These are phyloP conservation scores for Pseudomyrmex concolor DNA, from an alignment of 1,140 invertebrate genomes.

Conservation along the genomic window DNA sequence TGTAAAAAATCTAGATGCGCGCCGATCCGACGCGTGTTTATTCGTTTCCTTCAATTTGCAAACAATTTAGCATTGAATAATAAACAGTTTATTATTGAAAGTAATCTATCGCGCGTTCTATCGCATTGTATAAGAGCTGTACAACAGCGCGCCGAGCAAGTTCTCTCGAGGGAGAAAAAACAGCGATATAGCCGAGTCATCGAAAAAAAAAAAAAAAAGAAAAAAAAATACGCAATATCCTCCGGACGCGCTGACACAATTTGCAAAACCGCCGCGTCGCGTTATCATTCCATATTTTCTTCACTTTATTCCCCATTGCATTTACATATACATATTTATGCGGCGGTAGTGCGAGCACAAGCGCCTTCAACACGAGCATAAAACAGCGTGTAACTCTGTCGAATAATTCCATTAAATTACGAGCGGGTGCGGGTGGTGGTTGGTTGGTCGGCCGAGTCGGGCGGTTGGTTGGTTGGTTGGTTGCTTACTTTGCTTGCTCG, in stretches of 20 bases:
- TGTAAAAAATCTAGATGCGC: too few relatives aligned
- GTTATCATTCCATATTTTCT: constrained; percentile 59
- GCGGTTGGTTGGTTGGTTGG: constrained; percentile 2
- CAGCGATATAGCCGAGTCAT: constrained; percentile 28
- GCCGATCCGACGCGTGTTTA: background rate
- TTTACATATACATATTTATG: constrained; percentile 60
- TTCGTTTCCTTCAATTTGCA: background rate
- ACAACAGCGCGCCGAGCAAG: too few relatives aligned
- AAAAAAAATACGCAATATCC: constrained; percentile 11
- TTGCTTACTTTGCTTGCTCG: background rate
- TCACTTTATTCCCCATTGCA: constrained; percentile 53
- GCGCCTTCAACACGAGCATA: constrained; percentile 55
- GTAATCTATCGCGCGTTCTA: too few relatives aligned
- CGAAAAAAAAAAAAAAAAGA: background rate
- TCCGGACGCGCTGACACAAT: constrained; percentile 42
- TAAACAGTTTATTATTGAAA: constrained; percentile 19
- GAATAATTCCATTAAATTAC: constrained; percentile 62
- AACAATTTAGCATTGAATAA: background rate
- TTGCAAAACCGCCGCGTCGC: constrained; percentile 32
- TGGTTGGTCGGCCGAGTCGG: too few relatives aligned
- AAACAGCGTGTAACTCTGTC: constrained; percentile 56
- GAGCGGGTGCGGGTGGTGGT: background rate
- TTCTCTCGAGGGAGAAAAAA: background rate
- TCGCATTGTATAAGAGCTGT: too few relatives aligned
- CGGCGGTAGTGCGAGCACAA: constrained; percentile 26